Conservation (phyloP, 2,797 vertebrate genomes). For the Sandelia bainsii region DNA sequence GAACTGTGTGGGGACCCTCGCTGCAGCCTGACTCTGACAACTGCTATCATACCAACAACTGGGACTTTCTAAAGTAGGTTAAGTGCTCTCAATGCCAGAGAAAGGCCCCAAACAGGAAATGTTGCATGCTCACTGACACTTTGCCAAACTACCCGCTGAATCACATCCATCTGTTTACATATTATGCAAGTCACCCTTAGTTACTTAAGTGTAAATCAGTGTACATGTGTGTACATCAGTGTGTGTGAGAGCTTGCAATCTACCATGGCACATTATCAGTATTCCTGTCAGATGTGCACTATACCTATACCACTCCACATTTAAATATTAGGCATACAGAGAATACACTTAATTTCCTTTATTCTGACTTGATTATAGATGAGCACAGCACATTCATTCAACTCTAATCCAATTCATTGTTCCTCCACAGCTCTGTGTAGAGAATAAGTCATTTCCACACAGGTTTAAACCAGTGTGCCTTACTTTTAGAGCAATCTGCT, state of each 20-base stretch:
- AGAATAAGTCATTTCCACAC: conserved; percentile 61
- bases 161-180: conserved; percentile 69
- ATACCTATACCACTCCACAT: background rate
- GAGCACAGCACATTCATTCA: conserved; percentile 23
- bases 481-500: conserved; percentile 58
- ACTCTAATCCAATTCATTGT: conserved; percentile 60
- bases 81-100: conserved; percentile 52
- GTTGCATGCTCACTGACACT: conserved; percentile 41
- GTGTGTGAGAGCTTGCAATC: conserved; percentile 16
- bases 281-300: background rate
- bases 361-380: conserved; percentile 29
- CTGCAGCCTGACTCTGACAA: conserved; percentile 17
- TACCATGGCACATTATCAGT: conserved; percentile 8
- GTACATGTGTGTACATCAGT: conserved; percentile 12
- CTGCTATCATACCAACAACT: conserved; percentile 22
- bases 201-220: conserved; percentile 51
- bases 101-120: conserved; percentile 62
- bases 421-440: conserved; percentile 33
- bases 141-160: conserved; percentile 64
- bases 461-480: conserved; percentile 57
- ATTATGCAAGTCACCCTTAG: conserved; percentile 64
- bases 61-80: conserved; percentile 35
- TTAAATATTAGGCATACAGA: background rate
- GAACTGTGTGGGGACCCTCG: conserved; percentile 5
- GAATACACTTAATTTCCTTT: conserved; percentile 21